Percentiles rank a stretch among this genome's conserved stretches.
Conservation (phyloP, 2,888 invertebrate genomes). For the Callimorpha dominula region DNA sequence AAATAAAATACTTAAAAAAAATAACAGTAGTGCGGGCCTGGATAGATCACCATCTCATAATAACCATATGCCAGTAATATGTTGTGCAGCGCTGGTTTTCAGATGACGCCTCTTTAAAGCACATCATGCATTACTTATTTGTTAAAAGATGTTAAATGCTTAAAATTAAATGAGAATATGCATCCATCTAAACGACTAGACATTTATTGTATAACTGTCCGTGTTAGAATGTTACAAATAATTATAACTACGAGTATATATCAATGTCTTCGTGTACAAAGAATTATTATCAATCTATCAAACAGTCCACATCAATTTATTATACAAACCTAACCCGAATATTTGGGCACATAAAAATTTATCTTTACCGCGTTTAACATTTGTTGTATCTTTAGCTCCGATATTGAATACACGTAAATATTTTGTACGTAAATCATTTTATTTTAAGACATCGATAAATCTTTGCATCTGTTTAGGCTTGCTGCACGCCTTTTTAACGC, state of each 20-base stretch:
- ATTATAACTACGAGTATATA: neutral
- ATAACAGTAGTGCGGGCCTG: no score
- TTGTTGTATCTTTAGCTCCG: conserved; percentile 17
- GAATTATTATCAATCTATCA: neutral
- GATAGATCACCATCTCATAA: no score
- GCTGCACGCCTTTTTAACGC: neutral
- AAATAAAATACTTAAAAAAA: no score
- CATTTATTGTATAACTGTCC: neutral
- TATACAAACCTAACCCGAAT: conserved; percentile 14
- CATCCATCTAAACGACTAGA: neutral
- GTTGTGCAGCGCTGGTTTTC: no score
- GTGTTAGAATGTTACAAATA: neutral
- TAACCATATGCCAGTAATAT: no score
- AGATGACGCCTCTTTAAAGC: no score
- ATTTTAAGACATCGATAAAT: conserved; percentile 45
- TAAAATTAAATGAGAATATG: no score
- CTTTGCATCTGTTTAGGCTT: conserved; percentile 22
- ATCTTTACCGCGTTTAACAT: conserved; percentile 11
- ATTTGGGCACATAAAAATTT: conserved; percentile 11
- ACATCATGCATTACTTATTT: no score
- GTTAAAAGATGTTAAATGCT: no score
- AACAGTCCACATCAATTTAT: neutral
- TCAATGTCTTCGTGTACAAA: neutral
- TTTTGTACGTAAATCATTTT: conserved; percentile 48
- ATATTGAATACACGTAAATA: conserved; percentile 39